Percentiles rank a stretch among this genome's conserved stretches.
Evolutionary conservation across 2,888 invertebrate genomes (phyloP).

Genomic region (Leptothorax acervorum): DNA sequence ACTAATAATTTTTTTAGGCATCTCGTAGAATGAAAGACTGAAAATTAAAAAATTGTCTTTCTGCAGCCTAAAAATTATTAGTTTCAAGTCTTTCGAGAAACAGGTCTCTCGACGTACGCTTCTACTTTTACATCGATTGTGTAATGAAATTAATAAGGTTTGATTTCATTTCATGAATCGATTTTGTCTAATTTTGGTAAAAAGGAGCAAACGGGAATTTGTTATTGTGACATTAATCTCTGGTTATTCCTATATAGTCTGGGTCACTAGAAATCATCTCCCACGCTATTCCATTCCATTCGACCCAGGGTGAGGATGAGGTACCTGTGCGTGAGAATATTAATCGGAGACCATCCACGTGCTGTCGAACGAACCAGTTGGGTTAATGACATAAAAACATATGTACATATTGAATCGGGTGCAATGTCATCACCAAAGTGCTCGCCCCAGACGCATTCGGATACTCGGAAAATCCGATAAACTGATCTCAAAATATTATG

Average conservation of each 20-base stretch:
- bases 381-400: slow-evolving; percentile 71
- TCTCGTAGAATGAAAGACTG: neutral
- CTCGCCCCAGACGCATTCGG: slow-evolving; percentile 45
- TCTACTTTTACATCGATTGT: neutral
- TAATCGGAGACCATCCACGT: slow-evolving; percentile 68
- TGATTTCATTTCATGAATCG: slow-evolving; percentile 12
- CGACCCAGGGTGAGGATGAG: slow-evolving; percentile 49
- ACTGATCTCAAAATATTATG: neutral
- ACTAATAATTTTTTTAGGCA: slow-evolving; percentile 1
- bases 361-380: slow-evolving; percentile 59
- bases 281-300: slow-evolving; percentile 64
- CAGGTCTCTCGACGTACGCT: neutral
- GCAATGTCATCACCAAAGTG: slow-evolving; percentile 65
- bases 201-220: neutral
- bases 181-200: neutral
- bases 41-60: neutral
- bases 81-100: neutral
- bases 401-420: slow-evolving; percentile 65
- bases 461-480: slow-evolving; percentile 24
- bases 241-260: slow-evolving; percentile 39
- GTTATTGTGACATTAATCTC: slow-evolving; percentile 56
- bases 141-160: slow-evolving; percentile 19
- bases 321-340: slow-evolving; percentile 75
- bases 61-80: neutral
- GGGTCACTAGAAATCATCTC: slow-evolving; percentile 47